Base-by-base conservation (phyloP, 2,113 vertebrate species). In the Chloroceryle aenea region DNA sequence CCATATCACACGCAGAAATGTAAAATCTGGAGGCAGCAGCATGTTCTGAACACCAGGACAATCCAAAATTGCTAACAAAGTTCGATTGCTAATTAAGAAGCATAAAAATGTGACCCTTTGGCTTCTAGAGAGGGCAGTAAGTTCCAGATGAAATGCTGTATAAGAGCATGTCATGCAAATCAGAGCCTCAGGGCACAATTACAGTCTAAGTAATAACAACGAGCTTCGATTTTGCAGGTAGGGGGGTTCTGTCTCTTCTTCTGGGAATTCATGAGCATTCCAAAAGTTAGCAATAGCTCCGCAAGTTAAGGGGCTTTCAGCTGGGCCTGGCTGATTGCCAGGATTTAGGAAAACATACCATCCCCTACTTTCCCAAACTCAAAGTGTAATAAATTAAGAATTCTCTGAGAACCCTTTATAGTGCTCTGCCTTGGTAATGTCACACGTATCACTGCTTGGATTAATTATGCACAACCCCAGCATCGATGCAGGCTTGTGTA, bases 81-180 rank as follows among this genome's bases (percentile, higher is more conserved):
- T 69, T 86, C 56, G 61, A 77, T 79, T 34, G 59, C 55, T 93
- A 92, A 95, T 92, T 82, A 82, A 92, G 72, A 92, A 27, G 50
- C 82, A 45, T 89, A 52, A 91, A 90, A 90, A 80, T 25, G 19
- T 10, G 58, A 89, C 71, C 83, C 48, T 64, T 66, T 19, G 8
- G 63, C 55, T 89, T 88, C 67, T 87, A 59, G 29, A 81, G 64
- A 81, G 73, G 45, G 48, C 72, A 87, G 21, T 34, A 81, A 95
- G 86, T 86, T 68, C 80, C 84, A 88, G 50, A 40, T 1, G 4
- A 85, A 87, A 67, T 21, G 25, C 64, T 75, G 79, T 20, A 7
- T 14, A 71, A 80, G 43, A 84, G 30, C 22, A 20, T 47, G 73
- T 29, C 76, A 77, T 61, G 82, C 52, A 95, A 92, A 89, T 93